phyloP scores from a whole-genome alignment of 2,888 invertebrate species.

The Xiphydria camelus region DNA sequence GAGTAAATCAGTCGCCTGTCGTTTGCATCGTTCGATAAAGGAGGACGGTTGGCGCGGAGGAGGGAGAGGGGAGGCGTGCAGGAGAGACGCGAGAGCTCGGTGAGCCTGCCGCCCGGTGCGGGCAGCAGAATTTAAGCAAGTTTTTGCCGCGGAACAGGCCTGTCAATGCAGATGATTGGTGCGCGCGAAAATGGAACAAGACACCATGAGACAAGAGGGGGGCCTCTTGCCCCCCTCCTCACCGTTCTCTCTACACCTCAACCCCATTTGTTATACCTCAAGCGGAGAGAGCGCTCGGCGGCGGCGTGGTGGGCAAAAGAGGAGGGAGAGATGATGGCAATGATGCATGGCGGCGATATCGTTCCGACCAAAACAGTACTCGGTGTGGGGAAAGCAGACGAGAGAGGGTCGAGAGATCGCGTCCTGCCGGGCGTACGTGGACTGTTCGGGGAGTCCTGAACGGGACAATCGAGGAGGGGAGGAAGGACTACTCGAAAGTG shows the following conservation, averaged over 20 bases:
- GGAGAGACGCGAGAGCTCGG: too few relatives aligned
- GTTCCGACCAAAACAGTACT: conserved; percentile 30
- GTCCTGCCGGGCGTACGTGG: too few relatives aligned
- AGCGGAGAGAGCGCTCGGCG: too few relatives aligned
- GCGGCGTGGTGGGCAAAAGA: too few relatives aligned
- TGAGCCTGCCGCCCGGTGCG: too few relatives aligned
- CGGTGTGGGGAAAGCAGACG: too few relatives aligned
- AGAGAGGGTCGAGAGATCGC: too few relatives aligned
- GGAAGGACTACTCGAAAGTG: too few relatives aligned
- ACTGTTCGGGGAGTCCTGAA: too few relatives aligned
- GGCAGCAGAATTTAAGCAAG: conserved; percentile 48
- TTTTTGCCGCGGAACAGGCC: conserved; percentile 45
- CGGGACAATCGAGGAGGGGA: too few relatives aligned
- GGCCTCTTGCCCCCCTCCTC: conserved; percentile 5
- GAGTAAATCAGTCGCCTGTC: conserved; percentile 52
- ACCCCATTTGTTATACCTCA: conserved; percentile 40
- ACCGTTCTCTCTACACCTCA: conserved; percentile 28
- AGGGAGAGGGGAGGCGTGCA: conserved; percentile 11
- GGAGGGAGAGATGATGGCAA: conserved; percentile 35
- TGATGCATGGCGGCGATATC: conserved; percentile 41
- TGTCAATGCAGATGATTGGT: conserved; percentile 53
- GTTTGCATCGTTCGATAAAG: conserved; percentile 44
- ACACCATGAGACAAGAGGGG: conserved; percentile 37
- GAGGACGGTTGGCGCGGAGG: too few relatives aligned
- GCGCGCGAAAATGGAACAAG: conserved; percentile 48